phyloP scores from a whole-genome alignment of 2,797 vertebrate genomes.

The Natrix natrix region DNA sequence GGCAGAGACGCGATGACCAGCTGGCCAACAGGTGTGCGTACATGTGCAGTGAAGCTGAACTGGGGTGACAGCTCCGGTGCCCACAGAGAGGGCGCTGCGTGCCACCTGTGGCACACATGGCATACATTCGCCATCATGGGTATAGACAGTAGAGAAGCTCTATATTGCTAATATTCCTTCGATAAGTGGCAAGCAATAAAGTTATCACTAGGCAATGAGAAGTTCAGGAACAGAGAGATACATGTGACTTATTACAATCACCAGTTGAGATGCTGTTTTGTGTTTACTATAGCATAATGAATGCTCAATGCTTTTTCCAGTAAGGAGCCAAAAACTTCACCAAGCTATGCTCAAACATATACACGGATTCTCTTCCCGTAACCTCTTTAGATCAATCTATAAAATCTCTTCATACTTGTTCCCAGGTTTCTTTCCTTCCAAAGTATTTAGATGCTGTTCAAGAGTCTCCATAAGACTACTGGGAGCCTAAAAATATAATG shows the following conservation, averaged over 20 bases:
- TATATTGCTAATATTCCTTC: neutral
- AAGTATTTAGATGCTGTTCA: conserved; percentile 97
- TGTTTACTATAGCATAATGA: neutral
- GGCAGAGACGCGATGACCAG: too few species aligned
- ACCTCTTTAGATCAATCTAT: neutral
- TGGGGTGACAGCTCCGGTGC: too few species aligned
- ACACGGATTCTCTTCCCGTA: neutral
- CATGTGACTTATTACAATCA: neutral
- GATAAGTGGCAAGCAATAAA: neutral
- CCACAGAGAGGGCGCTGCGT: too few species aligned
- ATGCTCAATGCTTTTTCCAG: neutral
- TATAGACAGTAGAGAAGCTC: neutral
- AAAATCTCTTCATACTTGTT: conserved; percentile 76
- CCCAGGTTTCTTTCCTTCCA: conserved; percentile 94
- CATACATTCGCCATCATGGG: too few species aligned
- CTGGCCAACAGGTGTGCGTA: too few species aligned
- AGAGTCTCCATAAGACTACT: conserved; percentile 98
- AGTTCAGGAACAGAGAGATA: neutral
- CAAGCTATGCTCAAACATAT: neutral
- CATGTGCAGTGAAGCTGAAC: too few species aligned
- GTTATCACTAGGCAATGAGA: neutral
- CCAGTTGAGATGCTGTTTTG: neutral
- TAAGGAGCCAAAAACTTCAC: neutral
- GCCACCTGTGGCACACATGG: too few species aligned
- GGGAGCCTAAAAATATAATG: conserved; percentile 83